Percentiles rank a stretch among this genome's conserved stretches.
Evolutionary conservation across 2,888 invertebrate species (phyloP).

Genomic region (Autographa pulchrina): DNA sequence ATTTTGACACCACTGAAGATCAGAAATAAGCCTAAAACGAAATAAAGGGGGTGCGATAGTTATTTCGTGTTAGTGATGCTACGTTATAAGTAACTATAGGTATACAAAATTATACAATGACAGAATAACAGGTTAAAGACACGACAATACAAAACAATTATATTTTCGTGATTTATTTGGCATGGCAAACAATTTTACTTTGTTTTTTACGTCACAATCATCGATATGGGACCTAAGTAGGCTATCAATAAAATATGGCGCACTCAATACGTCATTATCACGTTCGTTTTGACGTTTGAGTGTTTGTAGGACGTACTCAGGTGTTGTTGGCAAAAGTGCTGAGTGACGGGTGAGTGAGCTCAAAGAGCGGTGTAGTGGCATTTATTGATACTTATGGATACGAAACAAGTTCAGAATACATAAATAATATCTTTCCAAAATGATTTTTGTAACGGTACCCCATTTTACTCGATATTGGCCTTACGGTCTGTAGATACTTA

Average conservation of each 20-base stretch:
- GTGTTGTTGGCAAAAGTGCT: background rate
- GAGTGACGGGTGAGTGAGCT: background rate
- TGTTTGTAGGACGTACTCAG: conserved; percentile 4
- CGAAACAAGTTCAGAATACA: background rate
- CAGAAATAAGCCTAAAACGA: no score
- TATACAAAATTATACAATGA: no score
- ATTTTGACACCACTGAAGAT: no score
- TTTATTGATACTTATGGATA: background rate
- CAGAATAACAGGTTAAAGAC: no score
- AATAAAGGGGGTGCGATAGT: no score
- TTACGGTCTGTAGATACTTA: no score
- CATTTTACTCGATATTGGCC: no score
- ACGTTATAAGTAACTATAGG: no score
- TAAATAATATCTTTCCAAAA: no score
- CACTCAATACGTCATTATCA: conserved; percentile 3
- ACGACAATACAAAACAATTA: no score
- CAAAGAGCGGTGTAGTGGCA: background rate
- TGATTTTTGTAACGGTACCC: no score
- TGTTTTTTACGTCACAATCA: background rate
- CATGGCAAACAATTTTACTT: background rate
- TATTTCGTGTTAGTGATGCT: no score
- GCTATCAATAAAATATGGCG: background rate
- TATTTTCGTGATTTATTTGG: background rate
- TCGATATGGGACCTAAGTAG: background rate
- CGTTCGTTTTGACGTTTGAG: conserved; percentile 2